phyloP scores from a whole-genome alignment of 2,797 vertebrate genomes.

The Loris lydekkerianus region DNA sequence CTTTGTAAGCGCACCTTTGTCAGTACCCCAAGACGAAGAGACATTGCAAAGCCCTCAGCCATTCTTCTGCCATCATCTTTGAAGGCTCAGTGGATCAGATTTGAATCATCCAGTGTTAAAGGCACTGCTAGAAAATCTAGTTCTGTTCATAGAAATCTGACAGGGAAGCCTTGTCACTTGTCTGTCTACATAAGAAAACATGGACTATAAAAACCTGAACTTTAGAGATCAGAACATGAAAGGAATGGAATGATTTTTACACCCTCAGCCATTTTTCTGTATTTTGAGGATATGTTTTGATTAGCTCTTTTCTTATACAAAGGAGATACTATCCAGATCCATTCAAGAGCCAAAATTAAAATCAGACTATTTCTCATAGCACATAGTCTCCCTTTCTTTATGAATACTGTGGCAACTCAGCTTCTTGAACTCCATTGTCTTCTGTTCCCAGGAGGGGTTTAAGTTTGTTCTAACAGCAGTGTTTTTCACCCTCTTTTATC shows the following conservation, averaged over 20 bases:
- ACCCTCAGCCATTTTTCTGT: background rate
- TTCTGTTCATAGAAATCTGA: background rate
- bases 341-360: background rate
- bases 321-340: background rate
- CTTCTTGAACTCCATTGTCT: background rate
- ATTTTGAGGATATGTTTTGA: background rate
- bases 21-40: background rate
- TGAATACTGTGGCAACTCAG: background rate
- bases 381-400: background rate
- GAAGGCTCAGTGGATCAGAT: background rate
- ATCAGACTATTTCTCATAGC: background rate
- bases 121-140: constrained; percentile 53
- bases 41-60: background rate
- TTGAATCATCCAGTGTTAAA: background rate
- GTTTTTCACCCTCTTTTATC: no score
- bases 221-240: background rate
- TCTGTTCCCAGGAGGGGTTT: constrained; percentile 5
- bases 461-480: constrained; percentile 7
- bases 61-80: background rate
- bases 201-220: background rate
- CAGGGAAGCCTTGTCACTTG: background rate
- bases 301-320: background rate
- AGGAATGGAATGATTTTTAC: background rate
- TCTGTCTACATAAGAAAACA: background rate
- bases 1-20: background rate